Evolutionary conservation across 2,888 invertebrate genomes (phyloP), one percentile per base, ranked within the genome.

Genomic region (Agapostemon virescens): DNA sequence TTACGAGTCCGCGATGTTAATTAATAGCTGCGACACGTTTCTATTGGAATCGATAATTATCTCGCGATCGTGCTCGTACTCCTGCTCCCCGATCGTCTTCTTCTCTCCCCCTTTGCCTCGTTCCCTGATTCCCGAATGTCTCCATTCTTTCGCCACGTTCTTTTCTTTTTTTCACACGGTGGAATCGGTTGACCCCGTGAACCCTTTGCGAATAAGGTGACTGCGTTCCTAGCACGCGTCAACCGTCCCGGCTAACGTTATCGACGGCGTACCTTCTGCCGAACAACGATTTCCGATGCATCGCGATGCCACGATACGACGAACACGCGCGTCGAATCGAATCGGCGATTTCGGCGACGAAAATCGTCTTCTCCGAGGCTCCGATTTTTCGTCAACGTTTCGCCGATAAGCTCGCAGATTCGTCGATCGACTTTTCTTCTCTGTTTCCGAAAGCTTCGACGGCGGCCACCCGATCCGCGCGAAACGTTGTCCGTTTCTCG

Each of bases 1-100:
- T 79, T 69, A 17, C 58, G 80, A 66, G 45, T 80, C 69, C 72
- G 70, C 77, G 68, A 74, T 79, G 77, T 79, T 85, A 86, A 90
- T 88, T 89, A 87, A 88, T 84, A 82, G 83, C 67, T 74, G 69
- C 70, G 74, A 70, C 81, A 82, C 52, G 78, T 74, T 66, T 86
- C 74, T 84, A 90, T 90, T 90, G 86, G 87, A 89, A 90, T 91
- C 83, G 85, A 83, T 90, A 89, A 91, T 91, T 42, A 58, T 49
- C 30, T 36, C 45, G 2, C 36, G n/a, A 61, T 33, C 61, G 33
- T 3, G 20, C 26, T 33, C 61, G 33, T 11, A 11, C 0, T 11
- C n/a, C 2, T 33, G 7, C 17, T 26, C 26, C 17, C 17, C 2
- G 26, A 26, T 55, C 26, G 1, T n/a, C 40, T 40, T 17, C 26